Evolutionary conservation across 2,888 invertebrate species (phyloP).

Genomic region (Epirrhoe alternata): DNA sequence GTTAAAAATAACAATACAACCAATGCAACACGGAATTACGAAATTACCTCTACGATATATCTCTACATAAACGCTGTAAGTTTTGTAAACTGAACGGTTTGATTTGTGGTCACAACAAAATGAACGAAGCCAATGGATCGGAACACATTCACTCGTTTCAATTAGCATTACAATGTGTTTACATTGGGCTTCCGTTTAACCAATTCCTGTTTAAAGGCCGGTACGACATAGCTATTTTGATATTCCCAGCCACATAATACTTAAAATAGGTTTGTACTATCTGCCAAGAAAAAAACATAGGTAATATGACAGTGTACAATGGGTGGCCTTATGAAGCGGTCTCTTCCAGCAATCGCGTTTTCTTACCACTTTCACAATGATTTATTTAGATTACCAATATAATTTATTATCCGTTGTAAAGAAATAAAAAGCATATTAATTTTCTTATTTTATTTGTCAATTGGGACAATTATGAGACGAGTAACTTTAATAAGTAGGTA

Average conservation of each 20-base stretch:
- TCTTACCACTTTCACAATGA: too few species aligned
- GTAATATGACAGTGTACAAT: too few species aligned
- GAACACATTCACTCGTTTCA: slow-evolving; percentile 13
- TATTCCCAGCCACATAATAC: too few species aligned
- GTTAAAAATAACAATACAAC: not conserved
- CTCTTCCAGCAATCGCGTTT: too few species aligned
- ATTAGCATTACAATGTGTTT: slow-evolving; percentile 25
- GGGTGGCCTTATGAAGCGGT: too few species aligned
- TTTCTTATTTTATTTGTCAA: too few species aligned
- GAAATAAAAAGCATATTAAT: too few species aligned
- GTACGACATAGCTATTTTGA: not conserved
- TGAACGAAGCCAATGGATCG: slow-evolving; percentile 18
- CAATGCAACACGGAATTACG: not conserved
- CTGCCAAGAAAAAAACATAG: too few species aligned
- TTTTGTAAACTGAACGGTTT: not conserved
- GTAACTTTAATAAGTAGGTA: too few species aligned
- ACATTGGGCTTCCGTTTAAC: slow-evolving; percentile 18
- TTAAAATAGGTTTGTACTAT: too few species aligned
- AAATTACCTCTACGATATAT: not conserved
- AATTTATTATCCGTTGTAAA: too few species aligned
- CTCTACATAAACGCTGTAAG: not conserved
- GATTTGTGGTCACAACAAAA: slow-evolving; percentile 8
- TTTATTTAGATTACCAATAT: slow-evolving; percentile 47
- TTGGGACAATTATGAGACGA: too few species aligned
- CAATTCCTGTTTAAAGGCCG: not conserved